phyloP scores from a whole-genome alignment of 2,888 invertebrate genomes.

The Ecliptopera silaceata region DNA sequence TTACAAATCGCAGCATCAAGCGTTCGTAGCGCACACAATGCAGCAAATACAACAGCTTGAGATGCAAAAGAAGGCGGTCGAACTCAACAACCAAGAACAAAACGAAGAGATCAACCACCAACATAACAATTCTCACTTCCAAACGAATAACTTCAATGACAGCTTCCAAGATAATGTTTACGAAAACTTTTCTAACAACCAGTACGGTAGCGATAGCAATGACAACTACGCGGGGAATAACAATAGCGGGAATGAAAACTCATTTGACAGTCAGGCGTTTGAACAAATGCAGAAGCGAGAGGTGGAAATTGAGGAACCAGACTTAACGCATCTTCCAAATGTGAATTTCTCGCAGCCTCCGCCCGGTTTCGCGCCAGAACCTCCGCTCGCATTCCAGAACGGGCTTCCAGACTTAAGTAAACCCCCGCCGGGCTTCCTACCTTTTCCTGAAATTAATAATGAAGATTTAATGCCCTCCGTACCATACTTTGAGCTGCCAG shows the following conservation, averaged over 20 bases:
- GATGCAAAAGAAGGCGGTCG: slow-evolving; percentile 88
- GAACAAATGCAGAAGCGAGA: slow-evolving; percentile 66
- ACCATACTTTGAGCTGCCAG: slow-evolving; percentile 98
- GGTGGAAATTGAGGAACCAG: slow-evolving; percentile 58
- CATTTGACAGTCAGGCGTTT: slow-evolving; percentile 74
- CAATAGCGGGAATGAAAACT: slow-evolving; percentile 78
- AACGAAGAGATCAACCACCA: slow-evolving; percentile 56
- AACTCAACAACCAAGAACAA: slow-evolving; percentile 75
- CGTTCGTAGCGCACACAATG: slow-evolving; percentile 95
- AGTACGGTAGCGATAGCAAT: slow-evolving; percentile 70
- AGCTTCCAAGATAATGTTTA: slow-evolving; percentile 59
- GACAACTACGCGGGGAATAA: slow-evolving; percentile 75
- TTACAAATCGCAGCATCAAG: slow-evolving; percentile 97
- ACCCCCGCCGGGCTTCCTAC: slow-evolving; percentile 92
- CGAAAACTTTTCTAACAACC: slow-evolving; percentile 63
- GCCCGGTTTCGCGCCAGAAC: slow-evolving; percentile 68
- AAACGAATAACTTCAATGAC: slow-evolving; percentile 65
- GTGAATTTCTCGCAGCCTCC: slow-evolving; percentile 78
- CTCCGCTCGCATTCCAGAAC: slow-evolving; percentile 75
- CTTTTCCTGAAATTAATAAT: slow-evolving; percentile 73
- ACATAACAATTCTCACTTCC: slow-evolving; percentile 61
- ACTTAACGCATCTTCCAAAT: slow-evolving; percentile 66
- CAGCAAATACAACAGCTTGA: slow-evolving; percentile 94
- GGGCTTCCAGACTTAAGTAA: slow-evolving; percentile 92
- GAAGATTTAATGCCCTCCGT: slow-evolving; percentile 94